A percentile compares a stretch with the other conserved stretches of the same genome.
phyloP scores from a whole-genome alignment of 2,113 vertebrate genomes.

The Rhagologus leucostigma region DNA sequence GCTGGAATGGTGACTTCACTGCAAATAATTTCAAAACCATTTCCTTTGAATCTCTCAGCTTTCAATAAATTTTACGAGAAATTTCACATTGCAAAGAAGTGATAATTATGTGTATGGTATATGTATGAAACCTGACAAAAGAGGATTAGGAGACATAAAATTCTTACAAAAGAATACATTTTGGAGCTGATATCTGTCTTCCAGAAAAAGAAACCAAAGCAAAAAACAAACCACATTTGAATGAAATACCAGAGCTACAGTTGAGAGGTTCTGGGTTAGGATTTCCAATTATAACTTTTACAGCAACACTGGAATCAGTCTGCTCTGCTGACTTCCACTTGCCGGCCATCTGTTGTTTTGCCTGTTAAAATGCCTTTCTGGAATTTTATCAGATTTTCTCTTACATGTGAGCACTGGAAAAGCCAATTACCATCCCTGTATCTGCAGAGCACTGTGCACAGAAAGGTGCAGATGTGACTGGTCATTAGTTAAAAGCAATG shows the following conservation, averaged over 20 bases:
- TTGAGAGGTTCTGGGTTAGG: neutral
- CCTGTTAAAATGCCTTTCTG: neutral
- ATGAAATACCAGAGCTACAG: neutral
- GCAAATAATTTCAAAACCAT: slow-evolving; percentile 43
- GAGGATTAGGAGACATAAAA: slow-evolving; percentile 42
- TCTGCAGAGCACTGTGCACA: neutral
- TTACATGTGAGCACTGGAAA: neutral
- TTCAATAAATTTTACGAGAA: slow-evolving; percentile 70
- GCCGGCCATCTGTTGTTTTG: neutral
- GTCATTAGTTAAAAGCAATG: neutral
- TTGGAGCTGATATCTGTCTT: slow-evolving; percentile 36
- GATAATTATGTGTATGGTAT: slow-evolving; percentile 45
- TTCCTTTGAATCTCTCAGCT: slow-evolving; percentile 55
- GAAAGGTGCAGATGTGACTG: neutral
- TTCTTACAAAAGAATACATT: slow-evolving; percentile 31
- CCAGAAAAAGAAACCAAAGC: neutral
- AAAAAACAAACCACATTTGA: neutral
- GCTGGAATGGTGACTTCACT: neutral
- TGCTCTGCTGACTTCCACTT: neutral
- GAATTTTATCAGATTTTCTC: neutral
- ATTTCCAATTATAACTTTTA: neutral
- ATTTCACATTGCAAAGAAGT: slow-evolving; percentile 37
- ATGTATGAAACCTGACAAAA: slow-evolving; percentile 49
- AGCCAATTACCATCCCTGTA: neutral
- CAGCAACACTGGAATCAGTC: neutral